Conservation (phyloP, 2,113 vertebrate species). For the Ia io region DNA sequence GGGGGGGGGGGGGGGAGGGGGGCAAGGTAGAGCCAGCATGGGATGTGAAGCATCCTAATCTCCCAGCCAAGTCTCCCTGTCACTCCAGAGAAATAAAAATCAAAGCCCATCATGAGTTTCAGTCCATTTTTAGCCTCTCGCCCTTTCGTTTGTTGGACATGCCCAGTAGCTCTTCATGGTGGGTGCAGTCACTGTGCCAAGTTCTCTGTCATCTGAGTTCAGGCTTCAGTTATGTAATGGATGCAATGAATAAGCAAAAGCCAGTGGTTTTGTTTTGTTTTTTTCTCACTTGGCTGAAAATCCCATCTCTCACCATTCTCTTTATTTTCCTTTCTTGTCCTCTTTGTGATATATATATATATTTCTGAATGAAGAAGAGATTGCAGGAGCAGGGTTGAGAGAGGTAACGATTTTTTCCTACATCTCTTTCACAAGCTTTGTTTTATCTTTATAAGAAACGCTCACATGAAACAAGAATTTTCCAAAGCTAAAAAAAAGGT, state of each 20-base stretch:
- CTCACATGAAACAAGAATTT: neutral
- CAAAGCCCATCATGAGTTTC: neutral
- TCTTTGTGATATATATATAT: neutral
- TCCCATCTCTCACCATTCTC: neutral
- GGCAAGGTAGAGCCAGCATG: accelerated
- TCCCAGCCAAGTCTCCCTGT: neutral
- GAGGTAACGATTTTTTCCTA: neutral
- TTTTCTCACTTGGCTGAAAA: neutral
- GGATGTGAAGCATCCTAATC: neutral
- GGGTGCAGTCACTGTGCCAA: neutral
- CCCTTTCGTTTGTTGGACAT: neutral
- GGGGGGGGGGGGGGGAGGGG: too few relatives aligned
- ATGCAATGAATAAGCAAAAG: neutral
- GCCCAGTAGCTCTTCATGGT: neutral
- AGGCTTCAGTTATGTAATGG: constrained; percentile 19
- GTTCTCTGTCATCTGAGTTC: neutral
- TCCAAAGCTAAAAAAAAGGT: neutral
- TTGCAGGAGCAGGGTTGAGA: neutral
- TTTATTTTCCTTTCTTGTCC: neutral
- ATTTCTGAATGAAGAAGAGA: neutral
- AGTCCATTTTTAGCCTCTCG: neutral
- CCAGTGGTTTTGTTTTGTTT: neutral
- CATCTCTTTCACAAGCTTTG: neutral
- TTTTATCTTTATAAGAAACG: neutral
- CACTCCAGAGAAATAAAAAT: neutral